Conservation (phyloP, 2,113 vertebrate genomes). For the Macrotis lagotis region DNA sequence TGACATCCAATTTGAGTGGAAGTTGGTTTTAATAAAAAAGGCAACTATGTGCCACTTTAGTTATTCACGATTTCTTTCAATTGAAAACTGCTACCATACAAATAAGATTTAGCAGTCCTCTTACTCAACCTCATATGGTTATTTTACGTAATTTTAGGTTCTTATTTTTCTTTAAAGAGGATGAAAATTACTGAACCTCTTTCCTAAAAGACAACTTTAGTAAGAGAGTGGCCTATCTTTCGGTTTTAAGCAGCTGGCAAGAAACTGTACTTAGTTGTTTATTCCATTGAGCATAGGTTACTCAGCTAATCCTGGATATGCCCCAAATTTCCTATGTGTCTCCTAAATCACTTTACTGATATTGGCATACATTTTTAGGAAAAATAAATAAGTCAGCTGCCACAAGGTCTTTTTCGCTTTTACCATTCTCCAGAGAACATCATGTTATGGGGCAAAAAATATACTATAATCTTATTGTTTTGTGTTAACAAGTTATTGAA, state of each 20-base stretch:
- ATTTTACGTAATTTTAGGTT: conserved; percentile 37
- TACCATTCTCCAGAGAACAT: conserved; percentile 20
- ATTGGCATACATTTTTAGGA: conserved; percentile 36
- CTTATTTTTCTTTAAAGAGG: neutral
- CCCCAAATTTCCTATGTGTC: neutral
- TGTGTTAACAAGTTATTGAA: conserved; percentile 59
- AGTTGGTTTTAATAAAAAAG: conserved; percentile 39
- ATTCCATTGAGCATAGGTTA: neutral
- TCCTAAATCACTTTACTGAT: neutral
- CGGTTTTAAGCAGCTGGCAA: neutral
- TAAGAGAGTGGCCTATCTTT: conserved; percentile 40
- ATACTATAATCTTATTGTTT: conserved; percentile 58
- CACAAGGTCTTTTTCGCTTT: conserved; percentile 27
- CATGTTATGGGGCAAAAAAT: conserved; percentile 38
- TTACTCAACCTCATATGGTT: conserved; percentile 58
- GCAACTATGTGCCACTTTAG: conserved; percentile 21
- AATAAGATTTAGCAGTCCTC: conserved; percentile 70
- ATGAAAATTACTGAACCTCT: conserved; percentile 3
- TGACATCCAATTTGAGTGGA: conserved; percentile 29
- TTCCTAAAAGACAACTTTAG: conserved; percentile 29
- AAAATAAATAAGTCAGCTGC: conserved; percentile 3
- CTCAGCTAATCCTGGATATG: neutral
- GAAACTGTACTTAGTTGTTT: neutral
- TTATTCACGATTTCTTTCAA: conserved; percentile 60
- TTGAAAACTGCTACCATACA: conserved; percentile 60